These are phyloP conservation scores for Himalopsyche kuldschensis DNA, from an alignment of 2,888 invertebrate species.

Conservation along the genomic window DNA sequence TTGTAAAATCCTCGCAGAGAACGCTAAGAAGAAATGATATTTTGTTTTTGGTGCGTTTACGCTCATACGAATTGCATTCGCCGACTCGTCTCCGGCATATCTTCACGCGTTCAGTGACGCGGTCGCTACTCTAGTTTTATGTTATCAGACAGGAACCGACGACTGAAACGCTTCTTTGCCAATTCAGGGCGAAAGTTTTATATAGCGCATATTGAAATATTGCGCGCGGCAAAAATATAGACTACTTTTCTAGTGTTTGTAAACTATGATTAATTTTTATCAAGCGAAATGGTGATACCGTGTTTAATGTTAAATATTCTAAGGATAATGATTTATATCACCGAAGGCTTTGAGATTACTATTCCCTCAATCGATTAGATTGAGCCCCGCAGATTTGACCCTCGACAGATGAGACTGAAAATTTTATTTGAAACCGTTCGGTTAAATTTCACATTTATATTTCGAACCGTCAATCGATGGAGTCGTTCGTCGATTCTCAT, in stretches of 20 bases:
- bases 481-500: too few relatives aligned
- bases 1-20: conserved; percentile 37
- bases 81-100: background rate
- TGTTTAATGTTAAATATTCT: conserved; percentile 14
- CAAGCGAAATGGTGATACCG: conserved; percentile 31
- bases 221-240: conserved; percentile 9
- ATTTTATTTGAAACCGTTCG: background rate
- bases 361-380: background rate
- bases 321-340: background rate
- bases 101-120: background rate
- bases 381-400: background rate
- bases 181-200: background rate
- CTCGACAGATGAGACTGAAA: background rate
- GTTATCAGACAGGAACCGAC: background rate
- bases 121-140: background rate
- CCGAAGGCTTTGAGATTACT: background rate
- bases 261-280: conserved; percentile 24
- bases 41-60: background rate
- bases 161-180: background rate
- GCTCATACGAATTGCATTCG: background rate
- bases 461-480: too few relatives aligned
- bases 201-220: background rate
- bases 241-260: conserved; percentile 12
- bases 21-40: conserved; percentile 39
- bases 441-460: too few relatives aligned